Percentiles rank a stretch among this genome's conserved stretches.
Evolutionary conservation across 2,113 vertebrate genomes (phyloP).

Genomic region (Fulica atra): DNA sequence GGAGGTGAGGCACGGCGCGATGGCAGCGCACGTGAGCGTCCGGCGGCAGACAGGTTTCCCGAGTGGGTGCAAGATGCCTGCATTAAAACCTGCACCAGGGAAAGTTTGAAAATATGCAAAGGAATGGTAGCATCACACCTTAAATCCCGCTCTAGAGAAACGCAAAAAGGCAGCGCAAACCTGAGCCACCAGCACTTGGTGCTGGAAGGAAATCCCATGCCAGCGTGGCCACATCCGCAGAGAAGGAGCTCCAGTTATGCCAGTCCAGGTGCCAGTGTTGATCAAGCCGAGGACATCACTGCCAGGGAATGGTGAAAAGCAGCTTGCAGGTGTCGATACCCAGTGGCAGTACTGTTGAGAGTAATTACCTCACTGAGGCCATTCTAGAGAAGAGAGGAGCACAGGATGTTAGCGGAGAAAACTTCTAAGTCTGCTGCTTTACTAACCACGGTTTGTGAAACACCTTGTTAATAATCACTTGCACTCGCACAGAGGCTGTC

Average conservation of each 20-base stretch:
- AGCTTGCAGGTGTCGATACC: neutral
- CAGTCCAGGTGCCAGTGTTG: neutral
- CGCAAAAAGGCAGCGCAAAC: neutral
- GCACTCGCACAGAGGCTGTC: neutral
- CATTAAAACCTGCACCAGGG: neutral
- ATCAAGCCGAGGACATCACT: neutral
- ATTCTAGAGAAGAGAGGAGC: neutral
- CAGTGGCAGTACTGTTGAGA: neutral
- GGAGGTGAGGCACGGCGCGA: neutral
- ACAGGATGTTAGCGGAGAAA: neutral
- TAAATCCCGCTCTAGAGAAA: neutral
- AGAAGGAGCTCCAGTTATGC: neutral
- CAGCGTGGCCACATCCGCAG: neutral
- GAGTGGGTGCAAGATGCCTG: neutral
- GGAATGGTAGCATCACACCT: neutral
- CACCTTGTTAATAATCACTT: neutral
- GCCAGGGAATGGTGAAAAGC: neutral
- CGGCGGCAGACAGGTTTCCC: neutral
- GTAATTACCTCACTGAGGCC: neutral
- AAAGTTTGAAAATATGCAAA: neutral
- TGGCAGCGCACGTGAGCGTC: neutral
- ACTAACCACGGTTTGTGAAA: neutral
- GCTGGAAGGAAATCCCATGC: neutral
- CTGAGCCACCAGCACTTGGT: neutral
- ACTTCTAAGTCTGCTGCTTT: neutral